Percentiles rank a stretch among this genome's conserved stretches.
These are phyloP conservation scores for Heteropelma amictum DNA, from an alignment of 2,888 invertebrate genomes.

Conservation along the genomic window DNA sequence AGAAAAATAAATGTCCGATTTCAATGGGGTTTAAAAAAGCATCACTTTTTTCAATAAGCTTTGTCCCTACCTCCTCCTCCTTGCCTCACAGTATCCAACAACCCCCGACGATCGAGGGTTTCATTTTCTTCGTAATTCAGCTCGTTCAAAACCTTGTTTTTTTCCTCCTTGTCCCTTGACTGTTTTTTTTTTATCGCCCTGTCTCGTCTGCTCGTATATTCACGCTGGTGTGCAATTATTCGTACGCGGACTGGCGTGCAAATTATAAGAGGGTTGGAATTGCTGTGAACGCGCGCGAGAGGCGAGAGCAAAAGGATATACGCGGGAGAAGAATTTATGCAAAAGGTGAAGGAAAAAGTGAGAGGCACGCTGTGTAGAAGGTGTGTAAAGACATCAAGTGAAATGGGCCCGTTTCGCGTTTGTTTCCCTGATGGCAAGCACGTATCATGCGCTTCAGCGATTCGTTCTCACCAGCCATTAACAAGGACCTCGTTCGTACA, in stretches of 20 bases:
- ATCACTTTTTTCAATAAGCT: neutral
- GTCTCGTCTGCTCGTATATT: conserved; percentile 13
- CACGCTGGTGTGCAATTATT: conserved; percentile 36
- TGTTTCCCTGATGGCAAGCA: conserved; percentile 14
- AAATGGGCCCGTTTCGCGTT: conserved; percentile 26
- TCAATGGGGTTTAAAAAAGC: too few relatives aligned
- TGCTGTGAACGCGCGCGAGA: conserved; percentile 12
- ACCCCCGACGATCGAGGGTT: neutral
- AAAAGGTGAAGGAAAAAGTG: neutral
- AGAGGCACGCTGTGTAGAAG: neutral
- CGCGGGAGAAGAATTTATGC: neutral
- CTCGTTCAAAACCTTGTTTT: neutral
- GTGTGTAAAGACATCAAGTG: conserved; percentile 21
- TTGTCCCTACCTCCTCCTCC: neutral
- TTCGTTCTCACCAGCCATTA: conserved; percentile 33
- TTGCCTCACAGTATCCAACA: too few relatives aligned
- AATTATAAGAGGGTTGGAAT: conserved; percentile 24
- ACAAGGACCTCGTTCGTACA: neutral
- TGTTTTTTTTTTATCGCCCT: neutral
- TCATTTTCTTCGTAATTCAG: neutral
- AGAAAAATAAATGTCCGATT: too few relatives aligned
- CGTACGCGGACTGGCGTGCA: conserved; percentile 6
- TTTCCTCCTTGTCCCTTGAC: neutral
- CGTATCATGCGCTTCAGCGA: conserved; percentile 30
- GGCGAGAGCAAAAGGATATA: neutral